Base-by-base conservation (phyloP, 2,113 vertebrate genomes). In the Enhydra lutris region DNA sequence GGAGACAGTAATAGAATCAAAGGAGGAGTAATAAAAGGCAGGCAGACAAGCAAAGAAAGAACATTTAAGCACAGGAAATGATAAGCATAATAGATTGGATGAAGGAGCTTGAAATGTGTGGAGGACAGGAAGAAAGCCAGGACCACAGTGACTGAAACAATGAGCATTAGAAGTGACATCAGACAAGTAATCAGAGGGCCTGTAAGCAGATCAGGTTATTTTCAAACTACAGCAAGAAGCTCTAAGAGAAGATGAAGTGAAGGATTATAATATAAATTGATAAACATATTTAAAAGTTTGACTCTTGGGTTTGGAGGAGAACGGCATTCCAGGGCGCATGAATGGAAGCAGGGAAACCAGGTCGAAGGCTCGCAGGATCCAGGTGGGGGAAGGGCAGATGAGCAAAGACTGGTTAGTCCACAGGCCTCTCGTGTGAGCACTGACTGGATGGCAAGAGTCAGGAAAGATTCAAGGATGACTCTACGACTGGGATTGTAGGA, bases 341-440 rank as follows among this genome's bases (percentile, higher is more conserved):
- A 13, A 12, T 7, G 29, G 34, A 67, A 9, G 29, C 29, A 52
- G 55, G 57, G 20, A 79, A 39, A 34, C 34, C 2, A 15, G 57
- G 0, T 1, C 6, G 21, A 21, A 61, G 50, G 39, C 29, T 61
- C 5, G 13, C 3, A 0, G 3, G 15, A 12, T 4, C 18, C 13
- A 2, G 9, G 17, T 45, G 73, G 45, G 13, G 24, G 73, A 14
- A n/a, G 7, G 17, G 52, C 3, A 15, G 12, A 47, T 34, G 36
- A 26, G 24, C 59, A 34, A 13, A 21, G 71, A 17, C 4, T 0
- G 18, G 13, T 1, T 23, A 39, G 47, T 2, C 24, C 42, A 1
- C 17, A 8, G 76, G 7, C 12, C 63, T 36, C 21, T 7, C 6
- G 1, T 4, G 7, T 20, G 29, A 4, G 6, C 18, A 52, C 13